Evolutionary conservation across 2,113 vertebrate genomes (phyloP), one percentile per base, ranked within the genome.

Genomic region (Brachypteracias leptosomus): DNA sequence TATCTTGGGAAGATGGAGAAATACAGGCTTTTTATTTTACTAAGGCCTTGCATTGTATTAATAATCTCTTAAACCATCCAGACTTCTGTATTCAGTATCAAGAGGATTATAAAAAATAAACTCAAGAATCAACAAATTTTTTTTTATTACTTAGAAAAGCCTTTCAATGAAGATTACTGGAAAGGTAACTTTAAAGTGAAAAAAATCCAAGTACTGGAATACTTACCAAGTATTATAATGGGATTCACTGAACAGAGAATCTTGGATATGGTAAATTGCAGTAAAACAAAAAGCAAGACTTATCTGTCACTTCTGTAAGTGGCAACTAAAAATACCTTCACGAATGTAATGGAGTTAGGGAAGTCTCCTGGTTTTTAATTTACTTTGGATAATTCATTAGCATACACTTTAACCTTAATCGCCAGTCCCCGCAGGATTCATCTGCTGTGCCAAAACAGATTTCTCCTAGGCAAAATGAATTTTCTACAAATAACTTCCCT

Each of bases 381-480:
- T 82, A 63, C 46, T 91, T 90, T 76, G 90, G 89, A 8, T 88
- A 93, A 91, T 94, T 94, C 89, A 90, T 96, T 96, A 96, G 74
- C 61, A 19, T 93, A 70, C 47, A 52, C 90, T 91, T 97, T 95
- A 89, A 95, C 89, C 95, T 85, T 87, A 87, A 89, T 94, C 18
- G 2, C 87, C 77, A 68, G 58, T 81, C 93, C 96, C 93, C 47
- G 31, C 14, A 52, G 91, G 62, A 85, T 71, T 91, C 76, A 1
- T n/a, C 33, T 59, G 49, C 68, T 65, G 89, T 90, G 82, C 89
- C 84, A 96, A 96, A 83, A 7, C 51, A 80, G 75, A 89, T 90
- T 93, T 81, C 74, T 96, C 68, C n/a, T 17, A 67, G 84, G 67
- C 89, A 96, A 94, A 95, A 96, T 93, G 95, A 91, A 94, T 96